These are phyloP conservation scores for Calidris pygmaea DNA, from an alignment of 2,113 vertebrate species.

Conservation along the genomic window DNA sequence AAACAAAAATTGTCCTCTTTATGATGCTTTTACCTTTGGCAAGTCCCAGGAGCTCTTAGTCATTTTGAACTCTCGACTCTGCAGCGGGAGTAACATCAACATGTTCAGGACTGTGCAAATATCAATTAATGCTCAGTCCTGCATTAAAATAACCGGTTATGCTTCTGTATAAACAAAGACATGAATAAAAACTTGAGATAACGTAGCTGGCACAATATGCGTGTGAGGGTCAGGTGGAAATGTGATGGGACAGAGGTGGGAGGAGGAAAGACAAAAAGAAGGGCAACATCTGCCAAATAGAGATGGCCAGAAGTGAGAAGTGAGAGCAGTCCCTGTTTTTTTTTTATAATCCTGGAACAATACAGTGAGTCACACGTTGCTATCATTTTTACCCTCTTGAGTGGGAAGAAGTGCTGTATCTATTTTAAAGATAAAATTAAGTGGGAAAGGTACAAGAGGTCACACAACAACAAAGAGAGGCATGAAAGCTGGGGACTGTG, in stretches of 20 bases:
- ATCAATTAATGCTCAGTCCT: neutral
- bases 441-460: constrained; percentile 56
- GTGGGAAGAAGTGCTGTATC: constrained; percentile 46
- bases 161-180: constrained; percentile 40
- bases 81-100: neutral
- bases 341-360: constrained; percentile 20
- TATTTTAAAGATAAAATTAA: constrained; percentile 61
- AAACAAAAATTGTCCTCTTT: neutral
- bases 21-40: neutral
- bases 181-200: neutral
- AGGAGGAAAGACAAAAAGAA: constrained; percentile 16
- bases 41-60: neutral
- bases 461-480: constrained; percentile 10
- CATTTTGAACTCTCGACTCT: neutral
- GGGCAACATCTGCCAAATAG: neutral
- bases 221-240: neutral
- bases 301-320: neutral
- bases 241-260: neutral
- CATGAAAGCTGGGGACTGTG: neutral
- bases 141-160: neutral
- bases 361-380: constrained; percentile 19
- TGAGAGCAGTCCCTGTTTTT: neutral
- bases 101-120: neutral
- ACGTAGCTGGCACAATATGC: neutral
- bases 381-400: constrained; percentile 43